phyloP scores from a whole-genome alignment of 1,140 invertebrate species.

The Mya arenaria region DNA sequence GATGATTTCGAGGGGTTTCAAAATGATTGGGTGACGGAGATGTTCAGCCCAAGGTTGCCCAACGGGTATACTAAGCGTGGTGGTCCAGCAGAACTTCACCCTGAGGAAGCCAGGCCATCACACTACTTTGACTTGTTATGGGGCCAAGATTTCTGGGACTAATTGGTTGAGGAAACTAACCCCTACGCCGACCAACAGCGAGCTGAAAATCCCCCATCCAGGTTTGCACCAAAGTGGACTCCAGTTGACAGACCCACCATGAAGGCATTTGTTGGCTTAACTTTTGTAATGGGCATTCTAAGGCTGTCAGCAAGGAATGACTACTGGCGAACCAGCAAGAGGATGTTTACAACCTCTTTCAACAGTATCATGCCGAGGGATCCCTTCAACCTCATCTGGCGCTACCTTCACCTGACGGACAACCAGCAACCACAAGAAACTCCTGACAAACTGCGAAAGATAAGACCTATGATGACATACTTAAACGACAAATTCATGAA shows the following conservation, averaged over 20 bases:
- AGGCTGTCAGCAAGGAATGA: slow-evolving; percentile 13
- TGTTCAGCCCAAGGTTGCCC: too few species aligned
- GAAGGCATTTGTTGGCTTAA: slow-evolving; percentile 17
- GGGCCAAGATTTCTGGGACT: too few species aligned
- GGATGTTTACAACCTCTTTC: slow-evolving; percentile 21
- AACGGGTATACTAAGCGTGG: too few species aligned
- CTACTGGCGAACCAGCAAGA: slow-evolving; percentile 3
- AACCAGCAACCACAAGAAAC: not conserved
- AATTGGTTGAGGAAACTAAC: too few species aligned
- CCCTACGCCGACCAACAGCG: not conserved
- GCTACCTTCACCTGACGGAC: slow-evolving; percentile 17
- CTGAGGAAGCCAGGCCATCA: too few species aligned
- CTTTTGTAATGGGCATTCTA: not conserved
- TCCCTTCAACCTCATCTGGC: slow-evolving; percentile 23
- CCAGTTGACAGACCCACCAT: not conserved
- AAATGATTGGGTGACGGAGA: too few species aligned
- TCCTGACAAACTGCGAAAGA: slow-evolving; percentile 3
- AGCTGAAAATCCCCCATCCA: not conserved
- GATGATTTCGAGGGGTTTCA: too few species aligned
- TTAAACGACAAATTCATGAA: not conserved
- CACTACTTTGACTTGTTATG: too few species aligned
- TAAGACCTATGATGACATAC: not conserved
- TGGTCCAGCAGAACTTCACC: too few species aligned
- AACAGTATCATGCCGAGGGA: not conserved
- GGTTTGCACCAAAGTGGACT: slow-evolving; percentile 8